Percentiles rank a stretch among this genome's conserved stretches.
Conservation (phyloP, 2,113 vertebrate species). For the Brachyistius frenatus region DNA sequence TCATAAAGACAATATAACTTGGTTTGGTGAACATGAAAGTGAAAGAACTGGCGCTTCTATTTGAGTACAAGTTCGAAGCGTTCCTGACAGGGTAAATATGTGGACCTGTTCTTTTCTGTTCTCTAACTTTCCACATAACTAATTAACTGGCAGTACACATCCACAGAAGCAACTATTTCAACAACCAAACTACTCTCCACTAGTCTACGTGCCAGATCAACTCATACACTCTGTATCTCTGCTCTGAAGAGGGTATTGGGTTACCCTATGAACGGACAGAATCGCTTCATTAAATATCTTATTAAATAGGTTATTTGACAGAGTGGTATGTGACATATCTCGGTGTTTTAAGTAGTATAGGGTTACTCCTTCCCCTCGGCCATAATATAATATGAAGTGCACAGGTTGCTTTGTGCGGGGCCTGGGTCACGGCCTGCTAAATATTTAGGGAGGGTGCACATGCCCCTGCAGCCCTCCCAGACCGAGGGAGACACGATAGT, state of each 20-base stretch:
- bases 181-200: constrained; percentile 21
- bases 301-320: constrained; percentile 77
- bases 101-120: neutral
- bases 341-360: constrained; percentile 77
- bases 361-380: constrained; percentile 68
- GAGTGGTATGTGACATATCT: constrained; percentile 77
- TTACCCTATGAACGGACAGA: constrained; percentile 66
- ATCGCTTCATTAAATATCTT: constrained; percentile 75
- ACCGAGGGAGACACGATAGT: constrained; percentile 61
- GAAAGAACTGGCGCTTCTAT: constrained; percentile 6
- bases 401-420: constrained; percentile 68
- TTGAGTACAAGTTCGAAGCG: constrained; percentile 12
- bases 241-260: constrained; percentile 41
- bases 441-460: constrained; percentile 77
- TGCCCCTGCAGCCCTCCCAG: constrained; percentile 70
- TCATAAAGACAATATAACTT: neutral
- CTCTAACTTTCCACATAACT: neutral
- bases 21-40: neutral
- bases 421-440: constrained; percentile 79
- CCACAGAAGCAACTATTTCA: constrained; percentile 42
- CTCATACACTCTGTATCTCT: constrained; percentile 26
- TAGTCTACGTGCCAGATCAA: constrained; percentile 26
- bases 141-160: constrained; percentile 27
- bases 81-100: neutral
- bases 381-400: constrained; percentile 66